Conservation (phyloP, 2,113 vertebrate species). For the Elanoides forficatus region DNA sequence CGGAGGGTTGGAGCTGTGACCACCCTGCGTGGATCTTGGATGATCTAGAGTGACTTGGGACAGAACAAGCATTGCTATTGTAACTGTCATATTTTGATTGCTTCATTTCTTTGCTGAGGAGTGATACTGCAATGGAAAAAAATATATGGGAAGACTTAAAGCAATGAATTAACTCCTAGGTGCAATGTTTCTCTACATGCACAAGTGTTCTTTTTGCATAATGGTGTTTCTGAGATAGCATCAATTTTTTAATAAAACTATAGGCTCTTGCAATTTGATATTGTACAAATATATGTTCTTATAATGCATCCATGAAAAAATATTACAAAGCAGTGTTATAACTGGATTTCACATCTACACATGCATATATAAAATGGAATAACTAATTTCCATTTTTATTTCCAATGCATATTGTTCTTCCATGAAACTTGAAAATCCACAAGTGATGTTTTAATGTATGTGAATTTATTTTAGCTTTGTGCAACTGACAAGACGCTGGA, state of each 20-base stretch:
- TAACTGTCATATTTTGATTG: neutral
- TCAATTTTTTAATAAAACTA: neutral
- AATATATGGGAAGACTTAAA: neutral
- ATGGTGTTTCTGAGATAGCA: neutral
- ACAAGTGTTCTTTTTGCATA: neutral
- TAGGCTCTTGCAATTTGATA: neutral
- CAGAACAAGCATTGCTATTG: neutral
- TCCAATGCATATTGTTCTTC: neutral
- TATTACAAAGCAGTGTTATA: neutral
- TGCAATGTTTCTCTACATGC: neutral
- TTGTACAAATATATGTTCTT: neutral
- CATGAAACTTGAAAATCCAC: neutral
- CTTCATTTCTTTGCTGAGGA: neutral
- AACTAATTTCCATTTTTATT: neutral
- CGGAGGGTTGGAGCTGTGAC: neutral
- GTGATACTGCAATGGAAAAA: neutral
- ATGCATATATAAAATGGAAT: neutral
- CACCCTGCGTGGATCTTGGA: too few relatives aligned
- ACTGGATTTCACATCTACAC: neutral
- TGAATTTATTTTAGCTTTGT: conserved; percentile 78
- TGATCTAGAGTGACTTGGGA: neutral
- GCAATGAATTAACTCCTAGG: neutral
- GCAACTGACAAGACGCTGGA: conserved; percentile 90
- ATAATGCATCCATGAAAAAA: neutral
- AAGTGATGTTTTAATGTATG: neutral